Evolutionary conservation across 2,113 vertebrate species (phyloP).

Genomic region (Tachycineta bicolor): DNA sequence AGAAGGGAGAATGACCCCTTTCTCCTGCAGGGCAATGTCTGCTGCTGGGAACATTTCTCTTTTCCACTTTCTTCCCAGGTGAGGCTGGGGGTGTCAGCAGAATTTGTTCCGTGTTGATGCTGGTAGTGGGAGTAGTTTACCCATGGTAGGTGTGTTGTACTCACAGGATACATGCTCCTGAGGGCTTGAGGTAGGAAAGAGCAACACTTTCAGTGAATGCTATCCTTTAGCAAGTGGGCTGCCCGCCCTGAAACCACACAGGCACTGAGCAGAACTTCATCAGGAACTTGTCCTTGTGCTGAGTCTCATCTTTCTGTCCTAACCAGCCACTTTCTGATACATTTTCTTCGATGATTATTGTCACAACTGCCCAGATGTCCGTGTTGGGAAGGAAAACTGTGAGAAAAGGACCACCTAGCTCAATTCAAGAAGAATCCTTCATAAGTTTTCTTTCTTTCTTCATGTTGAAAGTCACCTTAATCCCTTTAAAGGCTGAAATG

Average conservation of each 20-base stretch:
- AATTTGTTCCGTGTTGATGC: background rate
- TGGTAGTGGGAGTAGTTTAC: background rate
- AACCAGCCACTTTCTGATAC: background rate
- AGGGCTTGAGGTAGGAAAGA: background rate
- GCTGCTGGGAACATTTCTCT: background rate
- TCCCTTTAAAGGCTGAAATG: background rate
- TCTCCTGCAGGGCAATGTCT: background rate
- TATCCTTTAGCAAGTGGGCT: background rate
- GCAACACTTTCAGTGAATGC: background rate
- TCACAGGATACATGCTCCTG: background rate
- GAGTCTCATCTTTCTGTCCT: background rate
- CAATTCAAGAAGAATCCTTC: background rate
- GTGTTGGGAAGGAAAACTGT: background rate
- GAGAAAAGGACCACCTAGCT: background rate
- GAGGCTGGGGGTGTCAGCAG: background rate
- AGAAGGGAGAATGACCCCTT: background rate
- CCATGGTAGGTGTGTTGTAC: background rate
- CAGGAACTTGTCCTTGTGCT: background rate
- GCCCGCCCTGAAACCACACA: background rate
- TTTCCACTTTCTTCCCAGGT: background rate
- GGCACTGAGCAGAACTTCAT: background rate
- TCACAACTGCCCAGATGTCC: background rate
- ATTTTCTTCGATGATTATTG: background rate
- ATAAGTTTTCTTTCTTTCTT: background rate
- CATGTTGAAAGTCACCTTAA: background rate